phyloP scores from a whole-genome alignment of 35 echinoderm and acorn worm species.

The Diadema setosum region DNA sequence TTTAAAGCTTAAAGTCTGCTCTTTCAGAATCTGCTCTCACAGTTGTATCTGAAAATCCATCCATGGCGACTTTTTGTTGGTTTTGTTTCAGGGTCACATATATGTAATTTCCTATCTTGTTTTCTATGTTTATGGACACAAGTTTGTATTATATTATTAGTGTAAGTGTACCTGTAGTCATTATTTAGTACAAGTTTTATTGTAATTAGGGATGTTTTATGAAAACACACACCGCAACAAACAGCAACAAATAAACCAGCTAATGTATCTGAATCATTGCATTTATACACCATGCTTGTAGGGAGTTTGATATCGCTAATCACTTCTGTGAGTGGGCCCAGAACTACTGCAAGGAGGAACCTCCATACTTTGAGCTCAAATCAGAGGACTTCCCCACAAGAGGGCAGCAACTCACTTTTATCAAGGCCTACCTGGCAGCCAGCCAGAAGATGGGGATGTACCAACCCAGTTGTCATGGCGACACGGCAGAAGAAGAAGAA shows the following conservation, averaged over 20 bases:
- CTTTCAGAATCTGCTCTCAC: too few relatives aligned
- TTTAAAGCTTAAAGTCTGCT: too few relatives aligned
- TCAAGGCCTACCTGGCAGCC: slow-evolving; percentile 57
- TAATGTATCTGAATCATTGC: background rate
- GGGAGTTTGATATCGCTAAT: slow-evolving; percentile 86
- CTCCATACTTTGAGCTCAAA: slow-evolving; percentile 71
- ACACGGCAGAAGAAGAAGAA: slow-evolving; percentile 25
- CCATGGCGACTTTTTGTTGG: too few relatives aligned
- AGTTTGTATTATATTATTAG: too few relatives aligned
- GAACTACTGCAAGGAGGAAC: slow-evolving; percentile 42
- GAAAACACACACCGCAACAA: background rate
- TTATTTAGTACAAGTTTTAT: too few relatives aligned
- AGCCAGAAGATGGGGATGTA: background rate
- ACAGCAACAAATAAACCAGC: background rate
- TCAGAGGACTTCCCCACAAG: slow-evolving; percentile 50
- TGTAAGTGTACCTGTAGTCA: too few relatives aligned
- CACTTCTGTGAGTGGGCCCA: slow-evolving; percentile 93
- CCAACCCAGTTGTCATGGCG: background rate
- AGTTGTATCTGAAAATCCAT: too few relatives aligned
- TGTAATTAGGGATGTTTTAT: background rate
- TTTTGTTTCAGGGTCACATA: too few relatives aligned
- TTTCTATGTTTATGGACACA: too few relatives aligned
- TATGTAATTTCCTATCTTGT: too few relatives aligned
- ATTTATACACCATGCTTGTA: background rate
- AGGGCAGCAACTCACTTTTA: slow-evolving; percentile 81